These are phyloP conservation scores for Botia almorhae DNA, from an alignment of 2,797 vertebrate genomes.

Conservation along the genomic window DNA sequence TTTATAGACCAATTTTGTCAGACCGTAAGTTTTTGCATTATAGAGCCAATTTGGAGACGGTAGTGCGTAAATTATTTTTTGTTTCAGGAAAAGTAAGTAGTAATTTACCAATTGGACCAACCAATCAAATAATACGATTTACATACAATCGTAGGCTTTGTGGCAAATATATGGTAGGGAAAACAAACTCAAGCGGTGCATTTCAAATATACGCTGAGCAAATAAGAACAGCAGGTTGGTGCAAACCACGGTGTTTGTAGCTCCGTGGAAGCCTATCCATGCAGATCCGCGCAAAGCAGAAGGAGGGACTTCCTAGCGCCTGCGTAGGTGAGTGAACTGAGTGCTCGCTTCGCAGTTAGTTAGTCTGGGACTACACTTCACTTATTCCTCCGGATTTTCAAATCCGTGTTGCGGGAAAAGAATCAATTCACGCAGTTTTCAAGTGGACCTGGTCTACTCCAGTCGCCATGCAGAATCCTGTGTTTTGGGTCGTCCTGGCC, in stretches of 20 bases:
- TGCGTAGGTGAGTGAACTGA: conserved; percentile 63
- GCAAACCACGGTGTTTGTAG: conserved; percentile 50
- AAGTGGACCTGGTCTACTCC: conserved; percentile 1
- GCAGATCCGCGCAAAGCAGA: conserved; percentile 54
- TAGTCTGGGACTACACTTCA: conserved; percentile 61
- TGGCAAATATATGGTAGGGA: not conserved
- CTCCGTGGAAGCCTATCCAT: conserved; percentile 51
- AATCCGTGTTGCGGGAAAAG: conserved; percentile 52
- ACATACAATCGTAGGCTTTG: not conserved
- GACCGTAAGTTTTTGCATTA: not conserved
- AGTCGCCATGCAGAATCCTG: conserved; percentile 74
- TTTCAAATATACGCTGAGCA: conserved; percentile 21
- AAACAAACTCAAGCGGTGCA: not conserved
- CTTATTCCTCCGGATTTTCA: conserved; percentile 73
- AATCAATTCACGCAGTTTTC: conserved; percentile 26
- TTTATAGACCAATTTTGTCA: not conserved
- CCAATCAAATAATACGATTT: not conserved
- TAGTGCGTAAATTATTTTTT: not conserved
- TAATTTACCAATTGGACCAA: not conserved
- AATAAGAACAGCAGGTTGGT: conserved; percentile 42
- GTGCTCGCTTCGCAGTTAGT: conserved; percentile 68
- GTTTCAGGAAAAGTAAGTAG: not conserved
- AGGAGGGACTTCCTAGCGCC: conserved; percentile 73
- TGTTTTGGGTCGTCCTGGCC: conserved; percentile 78
- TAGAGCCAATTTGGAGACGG: not conserved